Evolutionary conservation across 2,888 invertebrate species (phyloP).

Genomic region (Elegia similella): DNA sequence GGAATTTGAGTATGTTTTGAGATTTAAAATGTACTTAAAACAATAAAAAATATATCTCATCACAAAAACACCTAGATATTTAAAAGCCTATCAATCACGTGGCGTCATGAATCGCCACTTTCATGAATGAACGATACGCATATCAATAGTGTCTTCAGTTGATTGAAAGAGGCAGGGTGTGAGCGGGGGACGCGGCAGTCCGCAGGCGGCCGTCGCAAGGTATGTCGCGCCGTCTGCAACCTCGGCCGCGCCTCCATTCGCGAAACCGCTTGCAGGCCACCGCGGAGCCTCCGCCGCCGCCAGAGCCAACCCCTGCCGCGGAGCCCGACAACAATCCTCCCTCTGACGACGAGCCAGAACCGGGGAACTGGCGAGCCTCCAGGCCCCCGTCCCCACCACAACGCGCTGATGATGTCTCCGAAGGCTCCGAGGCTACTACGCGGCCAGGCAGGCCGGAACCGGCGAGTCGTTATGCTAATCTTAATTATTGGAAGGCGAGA

Average conservation of each 20-base stretch:
- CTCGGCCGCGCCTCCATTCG: constrained; percentile 61
- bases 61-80: background rate
- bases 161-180: constrained; percentile 49
- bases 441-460: constrained; percentile 82
- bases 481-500: constrained; percentile 93
- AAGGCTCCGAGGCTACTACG: constrained; percentile 76
- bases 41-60: no score
- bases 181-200: constrained; percentile 62
- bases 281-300: constrained; percentile 64
- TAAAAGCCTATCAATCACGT: constrained; percentile 45
- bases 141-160: constrained; percentile 48
- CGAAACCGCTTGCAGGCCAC: constrained; percentile 70
- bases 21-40: no score
- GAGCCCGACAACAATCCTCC: constrained; percentile 64
- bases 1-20: no score
- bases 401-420: constrained; percentile 70
- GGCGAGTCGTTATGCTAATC: constrained; percentile 86
- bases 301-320: constrained; percentile 63
- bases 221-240: constrained; percentile 73
- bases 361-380: constrained; percentile 77
- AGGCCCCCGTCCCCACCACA: constrained; percentile 68
- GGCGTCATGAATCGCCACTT: constrained; percentile 37
- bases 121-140: constrained; percentile 49
- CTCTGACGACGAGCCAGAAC: constrained; percentile 78
- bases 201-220: constrained; percentile 57